A percentile compares a stretch with the other conserved stretches of the same genome.
Conservation (phyloP, 2,113 vertebrate genomes). For the Sinocyclocheilus rhinocerous region DNA sequence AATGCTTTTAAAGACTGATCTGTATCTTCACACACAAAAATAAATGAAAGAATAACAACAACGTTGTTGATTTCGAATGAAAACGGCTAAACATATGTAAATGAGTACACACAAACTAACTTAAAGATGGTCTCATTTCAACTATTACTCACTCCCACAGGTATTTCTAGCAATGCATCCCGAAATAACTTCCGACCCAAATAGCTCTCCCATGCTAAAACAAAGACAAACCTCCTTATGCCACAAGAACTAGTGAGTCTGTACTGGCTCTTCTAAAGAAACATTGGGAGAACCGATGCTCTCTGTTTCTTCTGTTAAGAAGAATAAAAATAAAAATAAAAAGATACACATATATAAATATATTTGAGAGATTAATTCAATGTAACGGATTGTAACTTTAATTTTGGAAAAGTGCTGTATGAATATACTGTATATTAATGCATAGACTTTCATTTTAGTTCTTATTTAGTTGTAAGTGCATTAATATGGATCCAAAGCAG, state of each 20-base stretch:
- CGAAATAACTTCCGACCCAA: constrained; percentile 80
- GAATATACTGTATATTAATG: not conserved
- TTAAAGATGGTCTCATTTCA: constrained; percentile 58
- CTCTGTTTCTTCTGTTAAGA: not conserved
- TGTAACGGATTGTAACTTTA: not conserved
- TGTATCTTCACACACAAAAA: not conserved
- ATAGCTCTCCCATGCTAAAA: constrained; percentile 73
- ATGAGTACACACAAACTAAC: constrained; percentile 40
- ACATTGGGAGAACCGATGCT: not conserved
- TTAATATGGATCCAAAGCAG: not conserved
- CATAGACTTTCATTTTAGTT: not conserved
- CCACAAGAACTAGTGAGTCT: constrained; percentile 28
- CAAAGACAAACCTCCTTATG: constrained; percentile 52
- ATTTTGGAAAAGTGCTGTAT: not conserved
- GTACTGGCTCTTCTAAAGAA: not conserved
- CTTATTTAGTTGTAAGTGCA: not conserved
- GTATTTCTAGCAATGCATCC: constrained; percentile 78
- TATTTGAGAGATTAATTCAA: not conserved
- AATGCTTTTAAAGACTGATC: not conserved
- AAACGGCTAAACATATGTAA: constrained; percentile 32
- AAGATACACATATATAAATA: not conserved
- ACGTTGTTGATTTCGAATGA: not conserved
- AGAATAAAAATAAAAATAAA: not conserved
- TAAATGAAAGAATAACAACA: not conserved
- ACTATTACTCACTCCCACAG: constrained; percentile 67